Evolutionary conservation across 2,797 vertebrate genomes (phyloP).

Genomic region (Sebastes dallii): DNA sequence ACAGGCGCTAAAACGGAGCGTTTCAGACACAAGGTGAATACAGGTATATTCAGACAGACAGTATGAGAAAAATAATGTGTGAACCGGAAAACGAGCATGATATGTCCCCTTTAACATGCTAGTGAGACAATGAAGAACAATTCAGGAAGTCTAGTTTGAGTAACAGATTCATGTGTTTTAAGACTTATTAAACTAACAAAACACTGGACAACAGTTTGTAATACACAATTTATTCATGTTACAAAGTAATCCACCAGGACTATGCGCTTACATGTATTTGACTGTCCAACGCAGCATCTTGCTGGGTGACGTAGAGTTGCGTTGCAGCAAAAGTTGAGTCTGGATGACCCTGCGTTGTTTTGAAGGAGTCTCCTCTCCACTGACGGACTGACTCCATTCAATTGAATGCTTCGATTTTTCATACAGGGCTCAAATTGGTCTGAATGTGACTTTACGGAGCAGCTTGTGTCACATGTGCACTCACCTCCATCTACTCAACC

Average conservation of each 20-base stretch:
- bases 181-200: too few relatives aligned
- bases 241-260: background rate
- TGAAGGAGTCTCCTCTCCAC: background rate
- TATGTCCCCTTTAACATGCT: too few relatives aligned
- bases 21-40: too few relatives aligned
- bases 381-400: background rate
- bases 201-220: too few relatives aligned
- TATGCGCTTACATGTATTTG: background rate
- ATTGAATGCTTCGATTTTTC: background rate
- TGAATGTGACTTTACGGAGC: background rate
- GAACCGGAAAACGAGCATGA: too few relatives aligned
- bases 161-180: too few relatives aligned
- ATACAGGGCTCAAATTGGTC: rapidly evolving
- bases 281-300: too few relatives aligned
- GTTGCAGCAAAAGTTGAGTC: background rate
- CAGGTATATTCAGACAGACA: too few relatives aligned
- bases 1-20: too few relatives aligned
- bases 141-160: too few relatives aligned
- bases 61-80: too few relatives aligned
- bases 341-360: background rate
- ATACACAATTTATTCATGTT: background rate
- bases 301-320: background rate
- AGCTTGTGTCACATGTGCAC: background rate
- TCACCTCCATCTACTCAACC: background rate
- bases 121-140: too few relatives aligned